Evolutionary conservation across 64 coral and sea anemone genomes (phyloP).

Genomic region (Dendronephthya gigantea): DNA sequence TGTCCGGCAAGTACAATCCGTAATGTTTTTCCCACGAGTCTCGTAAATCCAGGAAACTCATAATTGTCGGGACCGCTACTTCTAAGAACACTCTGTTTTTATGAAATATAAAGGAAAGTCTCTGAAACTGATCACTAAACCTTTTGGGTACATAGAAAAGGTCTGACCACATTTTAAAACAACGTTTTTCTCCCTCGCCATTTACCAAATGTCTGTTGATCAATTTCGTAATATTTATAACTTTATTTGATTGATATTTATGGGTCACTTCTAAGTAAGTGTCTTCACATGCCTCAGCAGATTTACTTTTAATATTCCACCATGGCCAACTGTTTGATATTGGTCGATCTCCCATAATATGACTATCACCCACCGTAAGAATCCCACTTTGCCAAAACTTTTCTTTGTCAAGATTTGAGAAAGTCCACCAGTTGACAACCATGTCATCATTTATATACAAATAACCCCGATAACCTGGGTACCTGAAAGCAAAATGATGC

Average conservation of each 20-base stretch:
- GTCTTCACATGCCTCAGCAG: not conserved
- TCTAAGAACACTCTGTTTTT: constrained; percentile 12
- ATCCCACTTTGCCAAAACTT: constrained; percentile 31
- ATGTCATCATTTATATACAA: constrained; percentile 63
- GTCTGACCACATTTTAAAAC: not conserved
- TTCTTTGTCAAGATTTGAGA: constrained; percentile 19
- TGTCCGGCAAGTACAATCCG: not conserved
- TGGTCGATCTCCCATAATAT: constrained; percentile 9
- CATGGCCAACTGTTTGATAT: constrained; percentile 26
- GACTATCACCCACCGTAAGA: not conserved
- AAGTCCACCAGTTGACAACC: constrained; percentile 70
- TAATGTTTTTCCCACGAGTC: not conserved
- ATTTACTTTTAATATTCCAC: constrained; percentile 16
- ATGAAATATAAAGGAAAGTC: not conserved
- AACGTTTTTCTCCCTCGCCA: constrained; percentile 13
- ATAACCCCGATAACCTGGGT: constrained; percentile 34
- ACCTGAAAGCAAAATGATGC: too few relatives aligned
- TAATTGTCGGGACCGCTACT: constrained; percentile 7
- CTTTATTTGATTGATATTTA: not conserved
- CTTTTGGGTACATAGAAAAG: not conserved
- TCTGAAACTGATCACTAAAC: not conserved
- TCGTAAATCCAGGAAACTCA: not conserved
- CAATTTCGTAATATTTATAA: constrained; percentile 15
- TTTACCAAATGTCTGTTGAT: constrained; percentile 18
- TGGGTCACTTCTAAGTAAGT: not conserved